phyloP scores from a whole-genome alignment of 2,888 invertebrate genomes.

The Patella caerulea region DNA sequence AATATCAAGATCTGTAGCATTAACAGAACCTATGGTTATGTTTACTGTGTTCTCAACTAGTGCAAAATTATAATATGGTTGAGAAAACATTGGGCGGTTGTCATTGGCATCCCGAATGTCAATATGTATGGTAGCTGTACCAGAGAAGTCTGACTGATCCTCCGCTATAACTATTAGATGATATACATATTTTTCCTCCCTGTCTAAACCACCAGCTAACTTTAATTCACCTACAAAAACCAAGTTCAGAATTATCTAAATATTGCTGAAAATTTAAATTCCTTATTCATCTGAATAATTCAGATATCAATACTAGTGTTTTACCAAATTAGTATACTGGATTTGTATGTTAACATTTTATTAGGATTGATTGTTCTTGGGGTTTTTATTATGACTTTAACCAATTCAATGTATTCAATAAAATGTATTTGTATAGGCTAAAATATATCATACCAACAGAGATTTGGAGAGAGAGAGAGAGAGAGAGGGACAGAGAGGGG shows the following conservation, averaged over 20 bases:
- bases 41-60: slow-evolving; percentile 30
- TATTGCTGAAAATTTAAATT: too few species aligned
- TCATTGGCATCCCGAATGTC: slow-evolving; percentile 39
- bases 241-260: neutral
- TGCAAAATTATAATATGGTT: slow-evolving; percentile 17
- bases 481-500: too few species aligned
- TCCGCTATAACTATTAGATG: slow-evolving; percentile 38
- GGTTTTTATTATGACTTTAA: too few species aligned
- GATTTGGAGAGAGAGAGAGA: too few species aligned
- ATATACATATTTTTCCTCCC: slow-evolving; percentile 35
- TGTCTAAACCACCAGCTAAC: slow-evolving; percentile 44
- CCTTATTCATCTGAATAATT: too few species aligned
- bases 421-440: too few species aligned
- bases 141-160: slow-evolving; percentile 35
- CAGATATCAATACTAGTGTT: too few species aligned
- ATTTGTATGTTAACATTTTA: too few species aligned
- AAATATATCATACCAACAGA: too few species aligned
- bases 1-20: slow-evolving; percentile 38
- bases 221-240: slow-evolving; percentile 41
- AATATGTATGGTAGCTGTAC: slow-evolving; percentile 26
- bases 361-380: too few species aligned
- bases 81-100: slow-evolving; percentile 39
- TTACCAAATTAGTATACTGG: too few species aligned
- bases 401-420: too few species aligned
- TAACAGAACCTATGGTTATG: slow-evolving; percentile 27